Evolutionary conservation across 2,113 vertebrate genomes (phyloP).

Genomic region (Jacana jacana): DNA sequence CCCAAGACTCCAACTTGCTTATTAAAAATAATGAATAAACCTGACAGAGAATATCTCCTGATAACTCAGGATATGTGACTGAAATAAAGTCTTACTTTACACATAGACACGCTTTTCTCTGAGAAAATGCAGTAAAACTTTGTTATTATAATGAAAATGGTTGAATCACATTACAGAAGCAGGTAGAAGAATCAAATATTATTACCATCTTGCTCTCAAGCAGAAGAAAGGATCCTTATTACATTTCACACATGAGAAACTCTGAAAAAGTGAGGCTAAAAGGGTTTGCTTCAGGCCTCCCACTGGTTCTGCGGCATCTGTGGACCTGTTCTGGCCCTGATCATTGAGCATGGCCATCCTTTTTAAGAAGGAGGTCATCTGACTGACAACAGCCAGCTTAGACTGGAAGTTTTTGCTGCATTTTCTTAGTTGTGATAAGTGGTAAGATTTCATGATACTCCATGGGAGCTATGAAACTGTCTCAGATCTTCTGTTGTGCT

Average conservation of each 20-base stretch:
- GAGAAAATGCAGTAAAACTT: not conserved
- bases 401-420: not conserved
- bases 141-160: not conserved
- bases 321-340: not conserved
- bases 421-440: not conserved
- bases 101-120: not conserved
- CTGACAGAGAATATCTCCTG: not conserved
- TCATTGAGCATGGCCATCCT: fast-evolving
- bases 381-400: not conserved
- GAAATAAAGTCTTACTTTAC: not conserved
- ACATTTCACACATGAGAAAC: not conserved
- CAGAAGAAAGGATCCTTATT: not conserved
- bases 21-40: not conserved
- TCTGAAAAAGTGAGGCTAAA: not conserved
- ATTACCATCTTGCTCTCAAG: not conserved
- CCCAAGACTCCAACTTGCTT: not conserved
- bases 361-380: not conserved
- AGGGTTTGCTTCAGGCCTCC: not conserved
- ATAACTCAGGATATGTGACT: not conserved
- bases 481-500: not conserved
- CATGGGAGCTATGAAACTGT: not conserved
- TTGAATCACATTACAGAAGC: not conserved
- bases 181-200: not conserved
- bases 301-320: not conserved
- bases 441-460: not conserved